Evolutionary conservation across 2,113 vertebrate genomes (phyloP).

Genomic region (Suricata suricatta): DNA sequence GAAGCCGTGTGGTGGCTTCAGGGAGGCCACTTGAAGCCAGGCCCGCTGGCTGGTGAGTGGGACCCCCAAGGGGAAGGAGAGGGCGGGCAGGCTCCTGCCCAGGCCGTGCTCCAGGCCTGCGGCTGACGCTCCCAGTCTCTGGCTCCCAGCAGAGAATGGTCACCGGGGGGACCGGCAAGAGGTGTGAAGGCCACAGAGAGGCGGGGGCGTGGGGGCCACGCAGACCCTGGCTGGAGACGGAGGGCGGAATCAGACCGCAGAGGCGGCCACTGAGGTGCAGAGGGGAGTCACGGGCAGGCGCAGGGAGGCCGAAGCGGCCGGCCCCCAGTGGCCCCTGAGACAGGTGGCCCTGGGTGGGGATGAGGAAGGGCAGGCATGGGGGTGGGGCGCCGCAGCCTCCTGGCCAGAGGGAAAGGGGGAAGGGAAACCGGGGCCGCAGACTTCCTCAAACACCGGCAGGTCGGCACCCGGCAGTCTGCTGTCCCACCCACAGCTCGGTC

Average conservation of each 20-base stretch:
- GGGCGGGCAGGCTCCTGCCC: rapidly evolving
- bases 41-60: neutral
- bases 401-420: neutral
- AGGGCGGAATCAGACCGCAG: neutral
- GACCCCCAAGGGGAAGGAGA: no score
- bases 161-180: neutral
- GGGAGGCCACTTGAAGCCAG: neutral
- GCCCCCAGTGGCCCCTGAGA: neutral
- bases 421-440: neutral
- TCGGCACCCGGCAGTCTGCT: neutral
- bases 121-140: neutral
- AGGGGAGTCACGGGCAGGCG: no score
- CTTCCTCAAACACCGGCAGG: neutral
- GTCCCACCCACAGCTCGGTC: neutral
- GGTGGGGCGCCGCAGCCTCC: rapidly evolving
- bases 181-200: neutral
- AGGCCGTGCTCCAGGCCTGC: neutral
- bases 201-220: neutral
- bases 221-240: neutral
- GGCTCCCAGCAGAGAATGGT: neutral
- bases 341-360: neutral
- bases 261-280: neutral
- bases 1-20: neutral
- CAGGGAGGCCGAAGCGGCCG: neutral
- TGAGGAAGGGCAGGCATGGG: neutral